phyloP scores from a whole-genome alignment of 2,113 vertebrate genomes.

The Cryptomyrus ogoouensis region DNA sequence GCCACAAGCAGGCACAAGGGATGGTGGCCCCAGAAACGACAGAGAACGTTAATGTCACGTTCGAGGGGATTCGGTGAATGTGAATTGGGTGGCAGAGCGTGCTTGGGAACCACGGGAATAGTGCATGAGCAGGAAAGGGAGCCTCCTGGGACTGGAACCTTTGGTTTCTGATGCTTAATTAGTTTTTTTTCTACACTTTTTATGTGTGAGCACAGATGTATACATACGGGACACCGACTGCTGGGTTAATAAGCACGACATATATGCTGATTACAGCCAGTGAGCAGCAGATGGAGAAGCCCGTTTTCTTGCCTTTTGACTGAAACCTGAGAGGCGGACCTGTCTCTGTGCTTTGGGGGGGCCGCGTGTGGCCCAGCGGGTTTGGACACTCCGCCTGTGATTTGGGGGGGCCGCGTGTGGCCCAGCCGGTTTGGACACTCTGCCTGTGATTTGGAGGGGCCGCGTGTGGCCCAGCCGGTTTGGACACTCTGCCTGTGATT shows the following conservation, averaged over 20 bases:
- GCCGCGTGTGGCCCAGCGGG: not conserved
- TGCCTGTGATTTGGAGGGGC: too few species aligned
- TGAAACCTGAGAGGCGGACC: too few species aligned
- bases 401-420: not conserved
- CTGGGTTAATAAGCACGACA: not conserved
- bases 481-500: too few species aligned
- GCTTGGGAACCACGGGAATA: too few species aligned
- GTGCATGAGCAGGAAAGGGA: not conserved
- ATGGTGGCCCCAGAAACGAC: too few species aligned
- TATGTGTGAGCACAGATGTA: not conserved
- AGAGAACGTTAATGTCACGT: too few species aligned
- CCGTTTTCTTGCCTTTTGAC: not conserved
- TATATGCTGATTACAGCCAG: not conserved
- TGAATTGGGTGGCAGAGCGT: too few species aligned
- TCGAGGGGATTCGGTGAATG: too few species aligned
- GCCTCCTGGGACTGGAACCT: not conserved
- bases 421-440: too few species aligned
- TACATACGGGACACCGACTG: not conserved
- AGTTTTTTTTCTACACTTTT: not conserved
- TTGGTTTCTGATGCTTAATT: not conserved
- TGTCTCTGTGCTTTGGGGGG: too few species aligned
- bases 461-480: too few species aligned
- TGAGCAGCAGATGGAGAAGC: not conserved
- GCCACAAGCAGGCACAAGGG: too few species aligned
- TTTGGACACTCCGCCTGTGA: not conserved